Evolutionary conservation across 2,888 invertebrate genomes (phyloP).

Genomic region (Hirtodrosophila histrioides): DNA sequence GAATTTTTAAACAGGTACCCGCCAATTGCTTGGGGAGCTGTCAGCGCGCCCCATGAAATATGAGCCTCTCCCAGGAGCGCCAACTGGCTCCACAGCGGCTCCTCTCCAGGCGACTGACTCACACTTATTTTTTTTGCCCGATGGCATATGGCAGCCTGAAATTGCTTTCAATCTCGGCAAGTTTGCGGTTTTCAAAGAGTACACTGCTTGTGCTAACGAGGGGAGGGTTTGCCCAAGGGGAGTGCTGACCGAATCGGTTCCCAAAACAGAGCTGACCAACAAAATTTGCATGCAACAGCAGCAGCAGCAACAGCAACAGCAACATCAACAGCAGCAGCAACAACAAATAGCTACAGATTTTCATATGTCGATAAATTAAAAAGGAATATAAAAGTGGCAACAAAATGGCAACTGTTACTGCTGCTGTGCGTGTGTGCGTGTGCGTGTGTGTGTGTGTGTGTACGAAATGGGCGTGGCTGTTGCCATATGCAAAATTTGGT

Average conservation of each 20-base stretch:
- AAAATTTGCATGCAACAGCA: constrained; percentile 39
- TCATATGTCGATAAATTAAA: constrained; percentile 58
- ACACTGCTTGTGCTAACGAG: not conserved
- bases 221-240: not conserved
- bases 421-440: not conserved
- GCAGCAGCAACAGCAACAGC: constrained; percentile 15
- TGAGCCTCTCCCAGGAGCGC: constrained; percentile 29
- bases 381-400: constrained; percentile 1
- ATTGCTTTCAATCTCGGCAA: constrained; percentile 59
- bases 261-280: constrained; percentile 40
- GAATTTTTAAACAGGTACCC: constrained; percentile 60
- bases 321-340: not conserved
- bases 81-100: constrained; percentile 8
- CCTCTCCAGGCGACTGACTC: too few relatives aligned
- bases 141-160: constrained; percentile 37
- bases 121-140: constrained; percentile 1
- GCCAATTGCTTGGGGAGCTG: constrained; percentile 56
- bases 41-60: constrained; percentile 67
- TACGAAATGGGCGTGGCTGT: constrained; percentile 42
- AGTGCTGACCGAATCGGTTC: constrained; percentile 30
- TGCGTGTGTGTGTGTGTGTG: too few relatives aligned
- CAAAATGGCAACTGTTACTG: constrained; percentile 20
- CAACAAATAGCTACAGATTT: constrained; percentile 33
- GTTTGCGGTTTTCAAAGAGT: constrained; percentile 40
- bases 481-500: constrained; percentile 50